Conservation (phyloP, 2,113 vertebrate species). For the Passer montanus region DNA sequence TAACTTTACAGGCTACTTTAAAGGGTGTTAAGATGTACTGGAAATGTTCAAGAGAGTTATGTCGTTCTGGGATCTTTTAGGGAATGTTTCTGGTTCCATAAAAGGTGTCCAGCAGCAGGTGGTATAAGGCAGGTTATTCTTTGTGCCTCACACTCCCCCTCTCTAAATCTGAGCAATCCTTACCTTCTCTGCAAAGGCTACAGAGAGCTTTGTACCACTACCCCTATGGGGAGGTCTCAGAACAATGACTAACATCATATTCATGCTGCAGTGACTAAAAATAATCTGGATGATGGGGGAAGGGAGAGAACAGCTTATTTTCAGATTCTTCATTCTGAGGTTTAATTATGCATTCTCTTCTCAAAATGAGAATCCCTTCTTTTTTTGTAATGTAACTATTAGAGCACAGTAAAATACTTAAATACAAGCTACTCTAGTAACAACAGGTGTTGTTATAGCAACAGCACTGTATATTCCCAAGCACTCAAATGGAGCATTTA, state of each 20-base stretch:
- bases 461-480: background rate
- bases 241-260: background rate
- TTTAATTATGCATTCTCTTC: background rate
- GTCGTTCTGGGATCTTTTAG: background rate
- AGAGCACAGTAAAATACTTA: background rate
- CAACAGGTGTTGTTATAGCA: background rate
- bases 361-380: background rate
- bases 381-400: background rate
- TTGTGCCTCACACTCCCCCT: background rate
- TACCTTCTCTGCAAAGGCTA: background rate
- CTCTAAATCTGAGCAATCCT: background rate
- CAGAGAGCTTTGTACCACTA: background rate
- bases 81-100: background rate
- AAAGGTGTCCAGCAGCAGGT: background rate
- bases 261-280: conserved; percentile 30
- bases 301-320: background rate
- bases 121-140: background rate
- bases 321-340: background rate
- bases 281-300: background rate
- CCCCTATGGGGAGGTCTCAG: background rate
- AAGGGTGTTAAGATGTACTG: background rate
- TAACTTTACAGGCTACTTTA: background rate
- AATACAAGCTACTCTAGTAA: background rate
- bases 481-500: background rate
- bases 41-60: background rate